Percentiles rank a stretch among this genome's conserved stretches.
Evolutionary conservation across 2,113 vertebrate species (phyloP).

Genomic region (Apodemus sylvaticus): DNA sequence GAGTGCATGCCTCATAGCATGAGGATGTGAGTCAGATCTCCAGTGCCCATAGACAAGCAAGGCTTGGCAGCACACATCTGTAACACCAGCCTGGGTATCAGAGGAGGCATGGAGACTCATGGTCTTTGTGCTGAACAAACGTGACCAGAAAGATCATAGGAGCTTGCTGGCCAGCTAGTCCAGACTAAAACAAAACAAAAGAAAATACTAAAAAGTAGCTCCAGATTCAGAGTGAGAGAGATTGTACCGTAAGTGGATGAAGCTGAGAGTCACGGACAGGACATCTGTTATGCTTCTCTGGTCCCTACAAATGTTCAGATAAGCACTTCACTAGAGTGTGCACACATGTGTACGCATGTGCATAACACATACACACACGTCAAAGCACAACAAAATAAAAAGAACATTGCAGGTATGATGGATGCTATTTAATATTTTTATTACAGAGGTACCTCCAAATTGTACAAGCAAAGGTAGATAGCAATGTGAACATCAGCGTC

Average conservation of each 20-base stretch:
- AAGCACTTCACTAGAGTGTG: neutral
- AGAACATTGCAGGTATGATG: neutral
- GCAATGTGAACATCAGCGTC: neutral
- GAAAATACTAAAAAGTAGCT: neutral
- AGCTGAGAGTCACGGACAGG: no score
- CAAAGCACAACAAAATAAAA: conserved; percentile 1
- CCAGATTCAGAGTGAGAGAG: neutral
- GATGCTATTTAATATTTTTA: neutral
- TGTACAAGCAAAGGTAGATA: neutral
- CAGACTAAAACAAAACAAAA: neutral
- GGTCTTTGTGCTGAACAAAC: neutral
- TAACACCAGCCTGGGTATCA: neutral
- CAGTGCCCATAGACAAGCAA: neutral
- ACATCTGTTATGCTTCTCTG: neutral
- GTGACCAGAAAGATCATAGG: neutral
- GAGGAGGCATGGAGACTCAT: neutral
- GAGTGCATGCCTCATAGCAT: neutral
- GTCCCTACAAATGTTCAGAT: neutral
- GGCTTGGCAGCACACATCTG: neutral
- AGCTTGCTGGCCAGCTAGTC: neutral
- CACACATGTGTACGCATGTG: neutral
- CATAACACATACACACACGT: neutral
- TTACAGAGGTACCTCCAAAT: neutral
- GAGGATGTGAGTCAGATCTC: neutral
- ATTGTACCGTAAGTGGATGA: neutral